Conservation (phyloP, 2,888 invertebrate genomes). For the Aethes cnicana region DNA sequence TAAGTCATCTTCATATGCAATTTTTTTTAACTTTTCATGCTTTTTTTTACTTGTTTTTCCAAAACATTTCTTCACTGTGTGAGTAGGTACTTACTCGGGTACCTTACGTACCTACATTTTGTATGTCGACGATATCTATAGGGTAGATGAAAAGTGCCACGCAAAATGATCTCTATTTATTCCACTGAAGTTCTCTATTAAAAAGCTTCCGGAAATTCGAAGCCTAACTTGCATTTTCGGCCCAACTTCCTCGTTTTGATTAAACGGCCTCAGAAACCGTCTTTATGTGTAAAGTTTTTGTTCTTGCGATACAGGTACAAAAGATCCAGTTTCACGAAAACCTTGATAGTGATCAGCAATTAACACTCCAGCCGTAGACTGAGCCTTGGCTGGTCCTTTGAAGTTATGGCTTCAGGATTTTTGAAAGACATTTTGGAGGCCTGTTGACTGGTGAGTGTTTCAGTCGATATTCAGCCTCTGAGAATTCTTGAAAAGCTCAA, state of each 20-base stretch:
- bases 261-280: conserved; percentile 19
- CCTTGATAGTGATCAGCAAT: conserved; percentile 61
- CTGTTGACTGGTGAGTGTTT: conserved; percentile 15
- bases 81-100: too few species aligned
- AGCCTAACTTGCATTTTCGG: conserved; percentile 13
- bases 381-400: conserved; percentile 33
- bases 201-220: neutral
- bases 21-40: too few species aligned
- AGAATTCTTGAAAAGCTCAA: conserved; percentile 1
- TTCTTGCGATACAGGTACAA: conserved; percentile 41
- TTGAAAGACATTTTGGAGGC: conserved; percentile 22
- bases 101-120: too few species aligned
- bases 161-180: too few species aligned
- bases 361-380: conserved; percentile 51
- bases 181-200: too few species aligned
- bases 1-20: too few species aligned
- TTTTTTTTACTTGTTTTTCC: too few species aligned
- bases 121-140: too few species aligned
- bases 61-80: too few species aligned
- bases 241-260: conserved; percentile 19
- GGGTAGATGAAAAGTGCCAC: too few species aligned
- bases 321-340: conserved; percentile 50
- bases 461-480: conserved; percentile 18
- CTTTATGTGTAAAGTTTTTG: conserved; percentile 33
- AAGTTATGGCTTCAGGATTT: conserved; percentile 22